Evolutionary conservation across 2,888 invertebrate species (phyloP).

Genomic region (Heteromurus nitidus): DNA sequence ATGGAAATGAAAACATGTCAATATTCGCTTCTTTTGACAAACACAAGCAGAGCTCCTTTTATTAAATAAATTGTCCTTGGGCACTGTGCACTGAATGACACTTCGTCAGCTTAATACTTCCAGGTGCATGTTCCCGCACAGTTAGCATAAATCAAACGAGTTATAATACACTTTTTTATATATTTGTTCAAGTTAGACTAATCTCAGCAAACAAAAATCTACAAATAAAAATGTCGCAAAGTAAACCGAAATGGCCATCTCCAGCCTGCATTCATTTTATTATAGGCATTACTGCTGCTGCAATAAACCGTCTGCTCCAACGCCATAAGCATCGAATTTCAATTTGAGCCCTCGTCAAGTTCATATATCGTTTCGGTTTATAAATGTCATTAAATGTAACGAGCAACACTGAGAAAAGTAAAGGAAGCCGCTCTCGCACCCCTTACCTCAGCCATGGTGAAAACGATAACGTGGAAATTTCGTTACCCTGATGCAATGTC

Average conservation of each 20-base stretch:
- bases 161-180: too few species aligned
- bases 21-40: too few species aligned
- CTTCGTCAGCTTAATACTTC: too few species aligned
- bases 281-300: slow-evolving; percentile 14
- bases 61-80: too few species aligned
- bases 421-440: too few species aligned
- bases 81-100: too few species aligned
- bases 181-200: neutral
- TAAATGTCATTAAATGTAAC: slow-evolving; percentile 31
- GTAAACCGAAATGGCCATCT: neutral
- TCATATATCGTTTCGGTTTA: slow-evolving; percentile 23
- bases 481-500: neutral
- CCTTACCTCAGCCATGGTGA: too few species aligned
- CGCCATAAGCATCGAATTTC: slow-evolving; percentile 24
- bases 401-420: too few species aligned
- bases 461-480: neutral
- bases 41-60: too few species aligned
- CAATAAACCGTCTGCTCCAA: slow-evolving; percentile 23
- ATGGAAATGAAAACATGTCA: too few species aligned
- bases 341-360: slow-evolving; percentile 33
- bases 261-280: slow-evolving; percentile 21
- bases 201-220: neutral
- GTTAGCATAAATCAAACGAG: too few species aligned
- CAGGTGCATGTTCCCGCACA: too few species aligned
- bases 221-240: neutral